These are phyloP conservation scores for Phyllotreta striolata DNA, from an alignment of 2,888 invertebrate species.

Conservation along the genomic window DNA sequence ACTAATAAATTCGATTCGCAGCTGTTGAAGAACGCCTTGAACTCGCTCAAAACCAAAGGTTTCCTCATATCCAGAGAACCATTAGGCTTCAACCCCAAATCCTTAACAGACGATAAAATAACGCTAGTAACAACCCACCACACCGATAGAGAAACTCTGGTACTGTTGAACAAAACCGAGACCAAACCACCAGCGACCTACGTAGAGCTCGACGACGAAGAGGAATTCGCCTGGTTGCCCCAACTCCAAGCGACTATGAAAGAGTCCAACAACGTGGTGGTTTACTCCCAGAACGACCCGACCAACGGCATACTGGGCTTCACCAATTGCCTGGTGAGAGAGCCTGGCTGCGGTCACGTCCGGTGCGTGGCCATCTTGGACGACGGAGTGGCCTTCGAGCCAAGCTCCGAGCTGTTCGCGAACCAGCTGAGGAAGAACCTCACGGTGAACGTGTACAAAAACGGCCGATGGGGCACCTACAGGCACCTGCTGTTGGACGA, in stretches of 20 bases:
- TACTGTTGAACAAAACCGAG: conserved; percentile 33
- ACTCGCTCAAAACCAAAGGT: conserved; percentile 63
- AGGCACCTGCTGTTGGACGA: conserved; percentile 76
- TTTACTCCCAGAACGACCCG: conserved; percentile 69
- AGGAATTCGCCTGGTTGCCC: conserved; percentile 46
- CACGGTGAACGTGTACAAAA: conserved; percentile 77
- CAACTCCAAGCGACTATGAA: conserved; percentile 52
- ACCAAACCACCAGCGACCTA: neutral
- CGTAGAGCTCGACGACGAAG: conserved; percentile 6
- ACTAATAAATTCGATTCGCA: conserved; percentile 30
- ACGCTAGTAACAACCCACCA: conserved; percentile 31
- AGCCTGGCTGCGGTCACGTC: conserved; percentile 62
- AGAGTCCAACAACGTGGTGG: conserved; percentile 67
- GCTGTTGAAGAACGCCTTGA: conserved; percentile 38
- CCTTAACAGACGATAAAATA: conserved; percentile 3
- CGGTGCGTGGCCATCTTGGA: conserved; percentile 65
- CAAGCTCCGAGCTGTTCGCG: conserved; percentile 65
- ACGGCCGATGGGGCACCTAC: conserved; percentile 71
- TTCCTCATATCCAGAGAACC: conserved; percentile 70
- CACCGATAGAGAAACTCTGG: conserved; percentile 35
- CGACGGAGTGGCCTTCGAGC: conserved; percentile 70
- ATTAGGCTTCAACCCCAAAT: conserved; percentile 51
- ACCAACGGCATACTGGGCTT: conserved; percentile 84
- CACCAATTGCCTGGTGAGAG: conserved; percentile 72
- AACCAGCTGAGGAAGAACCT: conserved; percentile 76